These are phyloP conservation scores for Sylvietta virens DNA, from an alignment of 2,113 vertebrate species.

Conservation along the genomic window DNA sequence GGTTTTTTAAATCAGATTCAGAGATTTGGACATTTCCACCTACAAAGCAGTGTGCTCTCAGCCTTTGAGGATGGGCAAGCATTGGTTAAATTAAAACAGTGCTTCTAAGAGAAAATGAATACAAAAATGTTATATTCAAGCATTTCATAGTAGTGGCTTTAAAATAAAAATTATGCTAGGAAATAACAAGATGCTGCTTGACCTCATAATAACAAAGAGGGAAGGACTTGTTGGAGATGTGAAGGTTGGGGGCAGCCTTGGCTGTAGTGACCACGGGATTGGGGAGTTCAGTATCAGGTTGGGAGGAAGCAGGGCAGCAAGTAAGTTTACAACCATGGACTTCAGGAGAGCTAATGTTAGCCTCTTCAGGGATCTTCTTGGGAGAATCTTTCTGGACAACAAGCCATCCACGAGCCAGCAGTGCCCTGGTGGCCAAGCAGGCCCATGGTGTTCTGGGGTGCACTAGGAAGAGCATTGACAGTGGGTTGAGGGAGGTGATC, in stretches of 20 bases:
- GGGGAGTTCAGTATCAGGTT: not conserved
- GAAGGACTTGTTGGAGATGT: not conserved
- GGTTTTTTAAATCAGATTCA: not conserved
- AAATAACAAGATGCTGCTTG: not conserved
- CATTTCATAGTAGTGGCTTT: not conserved
- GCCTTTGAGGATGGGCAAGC: not conserved
- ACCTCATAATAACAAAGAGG: not conserved
- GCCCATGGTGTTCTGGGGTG: accelerated
- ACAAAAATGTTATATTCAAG: not conserved
- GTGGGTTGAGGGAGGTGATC: too few relatives aligned
- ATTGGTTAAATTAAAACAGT: not conserved
- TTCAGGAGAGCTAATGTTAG: accelerated
- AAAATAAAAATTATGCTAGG: not conserved
- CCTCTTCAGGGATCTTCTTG: not conserved
- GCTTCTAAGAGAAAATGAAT: not conserved
- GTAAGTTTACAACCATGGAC: not conserved
- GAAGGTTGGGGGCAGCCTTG: not conserved
- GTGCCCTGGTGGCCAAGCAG: not conserved
- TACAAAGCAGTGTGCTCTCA: not conserved
- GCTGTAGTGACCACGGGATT: not conserved
- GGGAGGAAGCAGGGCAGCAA: not conserved
- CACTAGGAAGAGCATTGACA: accelerated
- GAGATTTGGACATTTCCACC: not conserved
- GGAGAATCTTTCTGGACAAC: not conserved
- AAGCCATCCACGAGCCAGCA: not conserved